A percentile compares a stretch with the other conserved stretches of the same genome.
Conservation (phyloP, 2,113 vertebrate genomes). For the Zosterops japonicus region DNA sequence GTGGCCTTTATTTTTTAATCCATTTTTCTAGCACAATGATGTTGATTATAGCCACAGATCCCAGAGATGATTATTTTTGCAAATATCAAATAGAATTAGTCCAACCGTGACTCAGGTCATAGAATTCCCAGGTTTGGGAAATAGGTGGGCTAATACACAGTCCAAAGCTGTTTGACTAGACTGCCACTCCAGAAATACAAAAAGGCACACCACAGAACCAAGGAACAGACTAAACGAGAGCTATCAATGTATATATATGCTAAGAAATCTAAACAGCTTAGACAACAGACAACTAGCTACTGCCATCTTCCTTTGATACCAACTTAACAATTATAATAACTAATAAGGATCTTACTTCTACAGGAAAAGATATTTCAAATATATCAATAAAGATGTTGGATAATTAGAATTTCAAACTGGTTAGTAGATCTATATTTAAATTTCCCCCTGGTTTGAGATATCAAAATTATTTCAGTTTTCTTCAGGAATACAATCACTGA, state of each 20-base stretch:
- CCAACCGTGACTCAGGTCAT: neutral
- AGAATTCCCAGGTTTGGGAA: neutral
- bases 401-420: neutral
- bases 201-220: neutral
- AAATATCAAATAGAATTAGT: neutral
- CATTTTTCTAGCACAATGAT: neutral
- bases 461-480: neutral
- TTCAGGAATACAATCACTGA: neutral
- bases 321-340: neutral
- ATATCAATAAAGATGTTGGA: neutral
- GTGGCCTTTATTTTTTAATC: neutral
- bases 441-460: neutral
- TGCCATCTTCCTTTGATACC: neutral
- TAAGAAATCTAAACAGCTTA: neutral
- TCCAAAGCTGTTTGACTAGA: neutral
- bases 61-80: neutral
- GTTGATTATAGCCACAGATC: neutral
- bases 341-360: neutral
- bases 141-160: neutral
- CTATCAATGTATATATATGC: neutral
- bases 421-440: neutral
- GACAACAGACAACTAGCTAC: neutral
- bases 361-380: neutral
- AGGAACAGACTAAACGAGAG: neutral
- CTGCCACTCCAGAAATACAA: neutral